These are phyloP conservation scores for Eupithecia dodoneata DNA, from an alignment of 2,888 invertebrate species.

Conservation along the genomic window DNA sequence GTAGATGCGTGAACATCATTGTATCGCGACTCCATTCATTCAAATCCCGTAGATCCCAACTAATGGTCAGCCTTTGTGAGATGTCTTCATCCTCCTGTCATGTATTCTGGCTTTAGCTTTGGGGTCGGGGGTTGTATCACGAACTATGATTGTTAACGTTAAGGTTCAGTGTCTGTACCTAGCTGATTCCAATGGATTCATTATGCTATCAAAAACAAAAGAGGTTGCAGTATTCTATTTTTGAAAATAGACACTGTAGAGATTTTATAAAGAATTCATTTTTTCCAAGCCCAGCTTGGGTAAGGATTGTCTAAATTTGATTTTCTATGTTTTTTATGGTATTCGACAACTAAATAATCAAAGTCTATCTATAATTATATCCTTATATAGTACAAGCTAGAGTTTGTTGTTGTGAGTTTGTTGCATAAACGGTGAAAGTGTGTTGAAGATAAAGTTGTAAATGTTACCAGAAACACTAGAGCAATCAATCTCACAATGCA, in stretches of 20 bases:
- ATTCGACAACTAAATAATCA: too few relatives aligned
- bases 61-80: conserved; percentile 44
- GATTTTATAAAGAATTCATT: too few relatives aligned
- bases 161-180: neutral
- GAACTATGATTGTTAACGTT: conserved; percentile 1
- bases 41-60: conserved; percentile 41
- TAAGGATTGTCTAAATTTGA: too few relatives aligned
- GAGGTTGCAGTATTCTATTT: neutral
- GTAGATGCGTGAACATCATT: conserved; percentile 26
- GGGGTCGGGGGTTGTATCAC: neutral
- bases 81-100: neutral
- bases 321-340: too few relatives aligned
- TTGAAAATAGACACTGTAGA: neutral
- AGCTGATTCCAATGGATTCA: neutral
- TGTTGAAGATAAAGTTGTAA: neutral
- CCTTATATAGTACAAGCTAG: too few relatives aligned
- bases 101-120: conserved; percentile 6
- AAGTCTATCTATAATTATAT: too few relatives aligned
- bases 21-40: conserved; percentile 35
- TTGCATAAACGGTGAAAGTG: too few relatives aligned
- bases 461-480: conserved; percentile 3
- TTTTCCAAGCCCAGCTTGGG: too few relatives aligned
- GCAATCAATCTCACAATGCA: conserved; percentile 20
- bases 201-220: neutral
- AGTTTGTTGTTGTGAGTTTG: too few relatives aligned